Base-by-base conservation (phyloP, 2,797 vertebrate species). In the Lepilemur septentrionalis region DNA sequence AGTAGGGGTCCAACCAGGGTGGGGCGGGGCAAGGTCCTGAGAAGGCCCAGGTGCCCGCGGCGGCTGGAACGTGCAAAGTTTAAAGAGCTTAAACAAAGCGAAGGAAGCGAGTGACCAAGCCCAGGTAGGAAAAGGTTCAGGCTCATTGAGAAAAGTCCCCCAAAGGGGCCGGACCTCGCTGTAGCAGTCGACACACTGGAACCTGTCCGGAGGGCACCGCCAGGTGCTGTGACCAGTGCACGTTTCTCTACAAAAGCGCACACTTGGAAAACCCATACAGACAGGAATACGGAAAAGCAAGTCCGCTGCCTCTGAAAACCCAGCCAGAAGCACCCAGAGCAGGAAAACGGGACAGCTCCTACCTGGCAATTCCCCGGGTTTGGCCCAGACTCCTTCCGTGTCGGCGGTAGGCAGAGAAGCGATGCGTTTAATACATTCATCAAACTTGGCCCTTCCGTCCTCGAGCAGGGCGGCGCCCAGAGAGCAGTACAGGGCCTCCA, bases 401-500 rank as follows among this genome's bases (percentile, higher is more conserved):
- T 98, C 96, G 4, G 98, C 96, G 0, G 94, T 79, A 2, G 98
- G 98, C 98, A 99, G 97, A 83, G 98, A 98, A 48, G 99, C 99
- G 72, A 99, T 93, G 32, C 72, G 98, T 98, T 99, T 99, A 32
- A 99, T 94, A 0, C 99, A 97, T n/a, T 99, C 99, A 55, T 99
- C 99, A 97, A 99, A 99, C 93, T 98, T 99, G 23, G 95, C 65
- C 97, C 99, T 98, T 48, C 97, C 99, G 0, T 84, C 94, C 50
- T 99, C 99, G 2, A 99, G 97, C 85, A 99, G 98, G 7, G 98
- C 94, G 65, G 99, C 99, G 1, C 99, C 99, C 22, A 99, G 98
- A 1, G 99, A 99, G 83, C 98, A 99, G 97, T 99, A 99, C 50
- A 99, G 98, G 35, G 99, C 99, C 98, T 99, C 99, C 93, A 99